These are phyloP conservation scores for Heliconius sara DNA, from an alignment of 2,888 invertebrate genomes.

Conservation along the genomic window DNA sequence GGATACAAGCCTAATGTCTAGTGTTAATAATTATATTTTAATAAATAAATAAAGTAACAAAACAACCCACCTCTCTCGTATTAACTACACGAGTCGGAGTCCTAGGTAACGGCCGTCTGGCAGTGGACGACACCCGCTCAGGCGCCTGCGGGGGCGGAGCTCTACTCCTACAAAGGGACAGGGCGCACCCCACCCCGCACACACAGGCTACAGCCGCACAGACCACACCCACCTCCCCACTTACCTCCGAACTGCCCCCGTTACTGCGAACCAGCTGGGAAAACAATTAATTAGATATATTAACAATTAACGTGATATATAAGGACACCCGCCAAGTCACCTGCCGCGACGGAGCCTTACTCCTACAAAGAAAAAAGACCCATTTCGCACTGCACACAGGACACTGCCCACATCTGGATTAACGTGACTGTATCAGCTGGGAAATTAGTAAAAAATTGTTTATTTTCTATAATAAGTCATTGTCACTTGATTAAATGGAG, in stretches of 20 bases:
- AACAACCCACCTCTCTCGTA: slow-evolving; percentile 25
- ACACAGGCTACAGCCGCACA: slow-evolving; percentile 86
- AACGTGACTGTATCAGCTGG: slow-evolving; percentile 62
- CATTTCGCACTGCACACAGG: slow-evolving; percentile 86
- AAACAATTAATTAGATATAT: background rate
- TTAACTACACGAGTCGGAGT: slow-evolving; percentile 34
- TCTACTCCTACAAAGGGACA: slow-evolving; percentile 82
- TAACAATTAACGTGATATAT: background rate
- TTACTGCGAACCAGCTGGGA: slow-evolving; percentile 61
- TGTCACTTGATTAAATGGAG: background rate
- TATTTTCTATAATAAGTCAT: background rate
- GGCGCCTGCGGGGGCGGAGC: slow-evolving; percentile 70
- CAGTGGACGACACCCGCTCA: slow-evolving; percentile 72
- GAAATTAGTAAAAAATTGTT: background rate
- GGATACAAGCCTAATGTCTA: too few species aligned
- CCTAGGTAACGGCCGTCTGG: slow-evolving; percentile 43
- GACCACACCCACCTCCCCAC: slow-evolving; percentile 86
- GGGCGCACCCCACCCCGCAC: slow-evolving; percentile 86
- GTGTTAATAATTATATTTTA: too few species aligned
- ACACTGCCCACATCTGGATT: slow-evolving; percentile 78
- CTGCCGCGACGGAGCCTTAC: slow-evolving; percentile 67
- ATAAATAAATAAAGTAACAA: background rate
- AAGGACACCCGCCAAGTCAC: slow-evolving; percentile 68
- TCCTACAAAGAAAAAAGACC: slow-evolving; percentile 85
- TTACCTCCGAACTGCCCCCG: slow-evolving; percentile 71